phyloP scores from a whole-genome alignment of 2,113 vertebrate genomes.

The Ploceus nigricollis region DNA sequence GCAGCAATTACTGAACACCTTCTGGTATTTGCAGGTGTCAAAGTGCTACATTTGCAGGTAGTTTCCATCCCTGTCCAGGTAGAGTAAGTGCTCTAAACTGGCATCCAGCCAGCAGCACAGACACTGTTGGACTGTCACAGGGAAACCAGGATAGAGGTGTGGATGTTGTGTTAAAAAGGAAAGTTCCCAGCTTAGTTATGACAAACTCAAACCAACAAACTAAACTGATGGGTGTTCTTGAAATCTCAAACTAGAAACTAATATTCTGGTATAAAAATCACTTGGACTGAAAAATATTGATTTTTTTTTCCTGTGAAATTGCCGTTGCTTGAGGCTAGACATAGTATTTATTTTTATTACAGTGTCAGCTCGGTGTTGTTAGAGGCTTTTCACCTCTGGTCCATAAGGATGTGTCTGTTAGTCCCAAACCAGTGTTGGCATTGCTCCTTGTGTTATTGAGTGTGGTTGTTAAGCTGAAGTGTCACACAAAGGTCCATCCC shows the following conservation, averaged over 20 bases:
- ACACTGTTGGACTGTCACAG: not conserved
- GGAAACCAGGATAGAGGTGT: not conserved
- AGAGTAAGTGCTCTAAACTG: not conserved
- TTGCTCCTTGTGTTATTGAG: not conserved
- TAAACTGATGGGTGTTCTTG: not conserved
- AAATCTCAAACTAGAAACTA: not conserved
- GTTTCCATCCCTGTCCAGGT: not conserved
- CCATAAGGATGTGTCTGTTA: not conserved
- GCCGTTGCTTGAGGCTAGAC: constrained; percentile 37
- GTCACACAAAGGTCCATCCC: constrained; percentile 11
- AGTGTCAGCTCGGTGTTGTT: constrained; percentile 15
- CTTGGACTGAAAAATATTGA: constrained; percentile 35
- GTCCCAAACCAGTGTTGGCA: constrained; percentile 18
- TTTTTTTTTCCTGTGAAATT: constrained; percentile 14
- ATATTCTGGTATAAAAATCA: constrained; percentile 29
- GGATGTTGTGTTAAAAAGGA: not conserved
- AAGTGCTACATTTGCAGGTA: not conserved
- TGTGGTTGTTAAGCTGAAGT: constrained; percentile 14
- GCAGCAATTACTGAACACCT: not conserved
- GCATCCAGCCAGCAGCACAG: not conserved
- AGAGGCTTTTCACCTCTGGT: constrained; percentile 47
- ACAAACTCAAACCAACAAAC: not conserved
- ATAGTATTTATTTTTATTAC: constrained; percentile 53
- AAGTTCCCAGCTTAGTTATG: not conserved
- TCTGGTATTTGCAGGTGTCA: not conserved